Conservation (phyloP, 2,113 vertebrate species). For the Tenrec ecaudatus region DNA sequence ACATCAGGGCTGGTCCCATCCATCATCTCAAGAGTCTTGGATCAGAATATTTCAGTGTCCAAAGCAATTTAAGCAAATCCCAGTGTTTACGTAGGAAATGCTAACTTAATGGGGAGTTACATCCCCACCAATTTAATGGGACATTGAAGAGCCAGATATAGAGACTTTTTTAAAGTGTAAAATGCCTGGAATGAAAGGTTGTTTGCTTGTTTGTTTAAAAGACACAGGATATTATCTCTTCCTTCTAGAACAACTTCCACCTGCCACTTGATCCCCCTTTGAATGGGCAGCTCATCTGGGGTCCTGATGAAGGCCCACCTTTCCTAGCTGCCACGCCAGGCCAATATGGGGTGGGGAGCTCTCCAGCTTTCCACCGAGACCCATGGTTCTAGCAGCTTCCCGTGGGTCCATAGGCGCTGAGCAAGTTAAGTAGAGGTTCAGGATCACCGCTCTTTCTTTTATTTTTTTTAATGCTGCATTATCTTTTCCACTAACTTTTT, state of each 20-base stretch:
- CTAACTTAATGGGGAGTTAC: not conserved
- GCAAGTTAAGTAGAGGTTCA: not conserved
- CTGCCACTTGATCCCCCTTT: not conserved
- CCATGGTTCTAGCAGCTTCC: not conserved
- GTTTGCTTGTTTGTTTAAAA: not conserved
- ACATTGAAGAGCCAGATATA: not conserved
- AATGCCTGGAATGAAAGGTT: not conserved
- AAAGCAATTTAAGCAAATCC: not conserved
- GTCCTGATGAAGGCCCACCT: not conserved
- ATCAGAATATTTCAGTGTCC: not conserved
- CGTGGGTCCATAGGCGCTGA: not conserved
- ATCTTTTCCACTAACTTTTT: not conserved
- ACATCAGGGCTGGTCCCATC: not conserved
- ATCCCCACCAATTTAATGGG: not conserved
- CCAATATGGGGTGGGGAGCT: not conserved
- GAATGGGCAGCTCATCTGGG: not conserved
- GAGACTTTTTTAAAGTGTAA: not conserved
- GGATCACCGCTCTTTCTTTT: not conserved
- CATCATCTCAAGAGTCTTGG: not conserved
- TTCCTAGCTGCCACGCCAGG: not conserved
- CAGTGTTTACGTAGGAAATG: conserved; percentile 10
- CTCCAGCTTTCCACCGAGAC: not conserved
- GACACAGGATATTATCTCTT: not conserved
- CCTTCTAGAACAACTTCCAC: not conserved
- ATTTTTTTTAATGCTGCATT: not conserved